Conservation (phyloP, 2,113 vertebrate species). For the Tachysurus fulvidraco region DNA sequence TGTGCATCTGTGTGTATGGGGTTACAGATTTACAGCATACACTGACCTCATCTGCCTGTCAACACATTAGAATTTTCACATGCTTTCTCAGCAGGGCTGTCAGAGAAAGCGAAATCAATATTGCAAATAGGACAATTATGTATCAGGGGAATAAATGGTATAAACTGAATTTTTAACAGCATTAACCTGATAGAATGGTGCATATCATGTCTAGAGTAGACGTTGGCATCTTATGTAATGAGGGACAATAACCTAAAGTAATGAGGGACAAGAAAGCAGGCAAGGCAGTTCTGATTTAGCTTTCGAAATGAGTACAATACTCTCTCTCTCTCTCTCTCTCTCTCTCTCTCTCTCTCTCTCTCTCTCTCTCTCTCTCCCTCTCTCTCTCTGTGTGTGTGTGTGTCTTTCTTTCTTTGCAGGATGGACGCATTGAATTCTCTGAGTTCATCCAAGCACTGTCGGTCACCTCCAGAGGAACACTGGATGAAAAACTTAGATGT, state of each 20-base stretch:
- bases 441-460: slow-evolving; percentile 99
- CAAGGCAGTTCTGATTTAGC: not conserved
- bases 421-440: slow-evolving; percentile 94
- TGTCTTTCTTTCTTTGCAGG: slow-evolving; percentile 71
- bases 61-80: no score
- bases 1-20: not conserved
- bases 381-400: no score
- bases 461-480: slow-evolving; percentile 92
- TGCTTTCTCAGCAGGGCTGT: not conserved
- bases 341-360: slow-evolving; percentile 21
- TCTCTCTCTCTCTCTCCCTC: not conserved
- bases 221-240: no score
- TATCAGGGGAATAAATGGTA: not conserved
- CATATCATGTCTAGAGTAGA: not conserved
- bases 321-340: not conserved
- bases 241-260: no score
- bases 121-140: not conserved
- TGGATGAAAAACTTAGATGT: slow-evolving; percentile 98
- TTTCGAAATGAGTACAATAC: not conserved
- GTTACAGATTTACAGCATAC: not conserved
- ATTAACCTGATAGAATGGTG: not conserved
- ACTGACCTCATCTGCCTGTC: not conserved
- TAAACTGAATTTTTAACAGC: not conserved
- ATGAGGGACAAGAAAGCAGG: not conserved
- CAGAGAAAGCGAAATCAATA: not conserved